Percentiles rank a stretch among this genome's conserved stretches.
Evolutionary conservation across 1,140 invertebrate species (phyloP).

Genomic region (Cylas formicarius): DNA sequence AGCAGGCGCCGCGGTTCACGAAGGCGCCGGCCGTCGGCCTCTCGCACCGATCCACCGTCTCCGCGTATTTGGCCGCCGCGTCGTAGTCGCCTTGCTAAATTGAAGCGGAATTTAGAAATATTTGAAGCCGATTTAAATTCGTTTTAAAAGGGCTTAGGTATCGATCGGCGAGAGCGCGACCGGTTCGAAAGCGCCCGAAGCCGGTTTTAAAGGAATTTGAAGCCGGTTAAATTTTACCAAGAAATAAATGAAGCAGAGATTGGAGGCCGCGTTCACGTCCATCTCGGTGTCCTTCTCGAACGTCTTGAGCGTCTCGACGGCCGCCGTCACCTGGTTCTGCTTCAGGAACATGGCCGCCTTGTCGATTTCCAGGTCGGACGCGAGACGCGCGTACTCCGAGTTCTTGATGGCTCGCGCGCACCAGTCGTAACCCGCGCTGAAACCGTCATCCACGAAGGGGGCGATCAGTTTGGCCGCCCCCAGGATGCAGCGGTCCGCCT

Average conservation of each 20-base stretch:
- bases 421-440: constrained; percentile 66
- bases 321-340: constrained; percentile 72
- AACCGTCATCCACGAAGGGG: constrained; percentile 72
- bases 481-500: constrained; percentile 80
- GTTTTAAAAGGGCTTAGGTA: too few relatives aligned
- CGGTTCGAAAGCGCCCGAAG: too few relatives aligned
- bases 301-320: constrained; percentile 80
- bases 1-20: constrained; percentile 85
- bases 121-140: neutral
- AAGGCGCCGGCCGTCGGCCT: constrained; percentile 54
- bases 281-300: constrained; percentile 84
- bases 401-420: constrained; percentile 77
- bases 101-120: constrained; percentile 3
- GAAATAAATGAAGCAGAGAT: constrained; percentile 84
- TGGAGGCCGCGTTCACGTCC: constrained; percentile 79
- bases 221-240: constrained; percentile 51
- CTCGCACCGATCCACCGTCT: constrained; percentile 60
- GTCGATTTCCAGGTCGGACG: constrained; percentile 87
- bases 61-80: constrained; percentile 75
- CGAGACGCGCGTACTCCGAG: constrained; percentile 63
- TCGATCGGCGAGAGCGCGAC: too few relatives aligned
- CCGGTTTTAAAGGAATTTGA: constrained; percentile 1
- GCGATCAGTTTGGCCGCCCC: constrained; percentile 90
- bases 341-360: constrained; percentile 86
- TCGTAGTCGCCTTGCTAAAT: constrained; percentile 71